A percentile compares a stretch with the other conserved stretches of the same genome.
Conservation (phyloP, 2,888 invertebrate genomes). For the Apotomis betuletana region DNA sequence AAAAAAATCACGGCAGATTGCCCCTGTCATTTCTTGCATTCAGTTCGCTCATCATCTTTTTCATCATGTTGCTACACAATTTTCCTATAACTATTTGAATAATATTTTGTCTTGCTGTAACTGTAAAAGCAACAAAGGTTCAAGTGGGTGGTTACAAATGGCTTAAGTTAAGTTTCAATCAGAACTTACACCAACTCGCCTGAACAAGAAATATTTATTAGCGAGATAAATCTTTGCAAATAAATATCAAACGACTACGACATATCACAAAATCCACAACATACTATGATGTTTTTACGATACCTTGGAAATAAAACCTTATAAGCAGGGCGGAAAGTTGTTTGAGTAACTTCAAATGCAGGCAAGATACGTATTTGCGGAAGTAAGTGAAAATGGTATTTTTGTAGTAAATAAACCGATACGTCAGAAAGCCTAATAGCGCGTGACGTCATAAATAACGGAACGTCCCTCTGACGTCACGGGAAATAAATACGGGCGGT, state of each 20-base stretch:
- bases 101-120: not conserved
- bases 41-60: no score
- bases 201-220: slow-evolving; percentile 1
- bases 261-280: not conserved
- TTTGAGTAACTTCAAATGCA: no score
- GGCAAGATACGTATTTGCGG: not conserved
- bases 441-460: slow-evolving; percentile 40
- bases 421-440: slow-evolving; percentile 41
- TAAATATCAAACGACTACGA: not conserved
- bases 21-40: no score
- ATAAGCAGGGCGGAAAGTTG: not conserved
- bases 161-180: not conserved
- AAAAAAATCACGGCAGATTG: no score
- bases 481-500: slow-evolving; percentile 31
- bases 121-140: not conserved
- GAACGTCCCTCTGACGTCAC: slow-evolving; percentile 37
- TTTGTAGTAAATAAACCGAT: slow-evolving; percentile 40
- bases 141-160: not conserved
- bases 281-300: not conserved
- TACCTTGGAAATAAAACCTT: not conserved
- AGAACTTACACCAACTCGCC: slow-evolving; percentile 1
- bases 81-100: no score
- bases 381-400: slow-evolving; percentile 27
- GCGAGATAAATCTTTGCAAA: not conserved
- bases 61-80: no score